These are phyloP conservation scores for Chloroceryle aenea DNA, from an alignment of 2,113 vertebrate species.

Conservation along the genomic window DNA sequence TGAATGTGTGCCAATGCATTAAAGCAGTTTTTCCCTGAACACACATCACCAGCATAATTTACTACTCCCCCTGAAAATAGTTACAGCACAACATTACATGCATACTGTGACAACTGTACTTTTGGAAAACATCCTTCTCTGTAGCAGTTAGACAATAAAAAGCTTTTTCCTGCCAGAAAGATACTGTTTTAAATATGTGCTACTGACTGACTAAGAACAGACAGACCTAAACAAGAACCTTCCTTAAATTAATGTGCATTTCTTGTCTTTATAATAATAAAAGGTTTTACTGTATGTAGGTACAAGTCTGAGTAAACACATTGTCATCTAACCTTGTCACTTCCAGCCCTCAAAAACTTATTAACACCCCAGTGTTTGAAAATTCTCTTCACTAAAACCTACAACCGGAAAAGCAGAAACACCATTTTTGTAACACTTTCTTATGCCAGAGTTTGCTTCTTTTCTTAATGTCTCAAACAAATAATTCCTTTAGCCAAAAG, in stretches of 20 bases:
- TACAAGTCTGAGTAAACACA: background rate
- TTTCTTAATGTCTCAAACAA: background rate
- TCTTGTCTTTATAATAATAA: background rate
- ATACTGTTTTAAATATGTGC: background rate
- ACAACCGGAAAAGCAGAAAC: background rate
- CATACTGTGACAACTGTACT: background rate
- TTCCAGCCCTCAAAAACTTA: background rate
- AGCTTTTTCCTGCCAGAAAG: background rate
- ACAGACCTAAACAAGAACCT: background rate
- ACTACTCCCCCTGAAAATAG: background rate
- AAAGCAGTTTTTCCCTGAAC: background rate
- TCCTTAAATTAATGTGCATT: background rate
- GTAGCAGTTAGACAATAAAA: slow-evolving; percentile 19
- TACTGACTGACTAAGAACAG: background rate
- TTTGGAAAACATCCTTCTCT: background rate
- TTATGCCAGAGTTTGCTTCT: background rate
- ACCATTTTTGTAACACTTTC: background rate
- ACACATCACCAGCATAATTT: background rate
- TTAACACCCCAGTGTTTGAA: background rate
- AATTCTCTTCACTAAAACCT: background rate
- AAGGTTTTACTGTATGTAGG: background rate
- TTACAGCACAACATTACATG: background rate
- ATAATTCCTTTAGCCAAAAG: background rate
- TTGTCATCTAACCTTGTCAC: background rate
- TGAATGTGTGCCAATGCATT: background rate